Evolutionary conservation across 2,888 invertebrate genomes (phyloP).

Genomic region (Rhimphoctona megacephalus): DNA sequence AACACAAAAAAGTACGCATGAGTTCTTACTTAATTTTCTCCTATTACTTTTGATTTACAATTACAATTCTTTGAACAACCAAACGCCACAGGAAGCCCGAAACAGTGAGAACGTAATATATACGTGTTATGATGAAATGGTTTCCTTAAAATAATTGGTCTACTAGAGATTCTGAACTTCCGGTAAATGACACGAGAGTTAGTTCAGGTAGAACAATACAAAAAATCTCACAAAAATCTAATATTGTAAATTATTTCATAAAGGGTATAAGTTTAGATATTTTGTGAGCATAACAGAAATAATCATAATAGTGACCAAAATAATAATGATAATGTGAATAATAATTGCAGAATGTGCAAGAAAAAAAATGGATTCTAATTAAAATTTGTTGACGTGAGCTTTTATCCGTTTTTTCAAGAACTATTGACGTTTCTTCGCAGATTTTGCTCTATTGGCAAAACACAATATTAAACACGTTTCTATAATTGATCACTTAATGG

Average conservation of each 20-base stretch:
- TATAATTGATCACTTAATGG: slow-evolving; percentile 59
- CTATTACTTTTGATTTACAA: not conserved
- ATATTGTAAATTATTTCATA: not conserved
- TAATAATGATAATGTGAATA: not conserved
- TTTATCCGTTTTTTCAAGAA: not conserved
- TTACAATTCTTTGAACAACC: not conserved
- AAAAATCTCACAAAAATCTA: slow-evolving; percentile 5
- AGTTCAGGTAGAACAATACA: not conserved
- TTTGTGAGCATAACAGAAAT: not conserved
- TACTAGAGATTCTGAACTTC: not conserved
- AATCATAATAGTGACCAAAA: not conserved
- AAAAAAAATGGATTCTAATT: not conserved
- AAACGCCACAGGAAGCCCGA: slow-evolving; percentile 1
- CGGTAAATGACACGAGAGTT: not conserved
- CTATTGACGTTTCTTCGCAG: not conserved
- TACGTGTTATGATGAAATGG: not conserved
- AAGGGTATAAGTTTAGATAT: not conserved
- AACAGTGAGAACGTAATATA: slow-evolving; percentile 6
- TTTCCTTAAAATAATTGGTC: slow-evolving; percentile 2
- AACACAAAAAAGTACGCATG: not conserved
- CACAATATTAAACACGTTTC: slow-evolving; percentile 52
- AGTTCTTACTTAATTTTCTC: not conserved
- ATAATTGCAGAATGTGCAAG: not conserved
- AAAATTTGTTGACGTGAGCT: slow-evolving; percentile 10
- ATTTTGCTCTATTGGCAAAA: slow-evolving; percentile 35